Base-by-base conservation (phyloP, 2,113 vertebrate species). In the Paraplagusia blochii region DNA sequence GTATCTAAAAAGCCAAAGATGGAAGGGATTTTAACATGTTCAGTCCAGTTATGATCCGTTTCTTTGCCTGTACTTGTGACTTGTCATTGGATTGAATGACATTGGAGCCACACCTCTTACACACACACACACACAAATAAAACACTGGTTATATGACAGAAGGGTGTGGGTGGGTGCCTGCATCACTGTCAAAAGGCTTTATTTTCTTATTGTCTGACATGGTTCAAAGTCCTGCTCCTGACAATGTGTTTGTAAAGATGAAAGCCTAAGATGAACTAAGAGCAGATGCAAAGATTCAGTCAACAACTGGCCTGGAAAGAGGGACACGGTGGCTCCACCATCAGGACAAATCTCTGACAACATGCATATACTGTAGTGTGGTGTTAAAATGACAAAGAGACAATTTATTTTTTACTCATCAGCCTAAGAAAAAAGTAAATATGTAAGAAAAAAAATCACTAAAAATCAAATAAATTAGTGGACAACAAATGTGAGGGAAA, bases 51-150 rank as follows among this genome's bases (percentile, higher is more conserved):
- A 38, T 56, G 19, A 44, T 18, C 8, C 13, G 34, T 48, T 35
- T 61, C 53, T 48, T 61, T 65, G 63, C 56, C 53, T 64, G 22
- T n/a, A 8, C 18, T 42, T 17, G 0, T 15, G 15, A 36, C 43
- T 36, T 65, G 16, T 76, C 69, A 59, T 62, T 63, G 50, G 64
- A 45, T 16, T 35, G 35, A 74, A 69, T 47, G 33, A 62, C 40
- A 38, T 34, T 2, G 16, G 56, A 65, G 63, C 58, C 84, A 76
- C 79, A 60, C 79, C 81, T 69, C 58, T 44, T 40, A 58, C 36
- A 58, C 40, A 66, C 57, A 65, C 64, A 74, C 53, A 70, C 18
- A 29, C 3, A 29, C 22, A 29, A 73, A 80, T 61, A 77, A 68
- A 79, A 74, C 50, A 69, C 36, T 34, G 44, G 35, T 48, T 43